Conservation (phyloP, 2,888 invertebrate species). For the Eledone cirrhosa region DNA sequence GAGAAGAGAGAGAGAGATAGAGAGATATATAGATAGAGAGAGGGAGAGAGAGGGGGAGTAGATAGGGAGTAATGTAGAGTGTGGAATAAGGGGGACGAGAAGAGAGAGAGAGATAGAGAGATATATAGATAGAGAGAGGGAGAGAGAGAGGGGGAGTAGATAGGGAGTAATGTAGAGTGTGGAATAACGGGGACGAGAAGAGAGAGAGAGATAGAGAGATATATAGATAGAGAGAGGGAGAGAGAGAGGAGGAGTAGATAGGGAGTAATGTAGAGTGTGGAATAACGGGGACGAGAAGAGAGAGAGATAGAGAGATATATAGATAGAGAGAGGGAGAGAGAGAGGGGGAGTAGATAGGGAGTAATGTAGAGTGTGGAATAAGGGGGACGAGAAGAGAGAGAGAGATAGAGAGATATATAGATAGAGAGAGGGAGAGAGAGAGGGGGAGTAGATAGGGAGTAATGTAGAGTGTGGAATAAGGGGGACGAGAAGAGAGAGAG, state of each 20-base stretch:
- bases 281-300: not conserved
- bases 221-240: not conserved
- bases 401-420: slow-evolving; percentile 26
- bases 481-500: slow-evolving; percentile 30
- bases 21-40: not conserved
- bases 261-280: not conserved
- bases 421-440: slow-evolving; percentile 31
- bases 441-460: too few species aligned
- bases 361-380: not conserved
- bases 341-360: too few species aligned
- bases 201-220: slow-evolving; percentile 10
- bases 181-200: not conserved
- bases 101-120: too few species aligned
- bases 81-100: too few species aligned
- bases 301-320: not conserved
- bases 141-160: too few species aligned
- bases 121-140: too few species aligned
- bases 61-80: too few species aligned
- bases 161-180: not conserved
- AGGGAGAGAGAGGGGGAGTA: too few species aligned
- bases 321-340: not conserved
- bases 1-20: not conserved
- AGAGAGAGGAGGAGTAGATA: slow-evolving; percentile 4
- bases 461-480: slow-evolving; percentile 27
- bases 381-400: not conserved